Evolutionary conservation across 1,140 invertebrate species (phyloP).

Genomic region (Lepidurus packardi): DNA sequence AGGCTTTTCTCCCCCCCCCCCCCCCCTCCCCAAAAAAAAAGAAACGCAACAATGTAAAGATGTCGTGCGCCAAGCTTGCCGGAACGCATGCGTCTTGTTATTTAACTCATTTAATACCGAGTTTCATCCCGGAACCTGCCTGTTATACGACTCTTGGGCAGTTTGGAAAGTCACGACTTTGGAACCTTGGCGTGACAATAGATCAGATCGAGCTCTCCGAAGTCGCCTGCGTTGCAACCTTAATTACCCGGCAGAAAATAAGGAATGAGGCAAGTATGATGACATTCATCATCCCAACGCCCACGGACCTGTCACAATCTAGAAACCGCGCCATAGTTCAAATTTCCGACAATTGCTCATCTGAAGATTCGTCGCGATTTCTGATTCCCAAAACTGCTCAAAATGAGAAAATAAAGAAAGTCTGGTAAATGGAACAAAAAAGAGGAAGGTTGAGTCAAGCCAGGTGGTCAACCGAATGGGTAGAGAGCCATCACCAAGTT

Average conservation of each 20-base stretch:
- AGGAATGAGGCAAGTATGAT: not conserved
- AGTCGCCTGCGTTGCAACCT: not conserved
- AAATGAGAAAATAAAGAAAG: not conserved
- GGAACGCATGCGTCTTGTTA: not conserved
- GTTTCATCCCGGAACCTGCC: not conserved
- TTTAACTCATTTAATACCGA: slow-evolving; percentile 11
- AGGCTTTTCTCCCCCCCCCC: not conserved
- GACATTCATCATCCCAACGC: slow-evolving; percentile 12
- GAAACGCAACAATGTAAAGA: not conserved
- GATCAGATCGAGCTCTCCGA: not conserved
- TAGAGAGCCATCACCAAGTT: not conserved
- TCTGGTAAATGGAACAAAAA: not conserved
- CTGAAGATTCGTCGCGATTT: not conserved
- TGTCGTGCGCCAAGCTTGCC: not conserved
- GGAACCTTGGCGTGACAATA: not conserved
- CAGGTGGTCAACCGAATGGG: not conserved
- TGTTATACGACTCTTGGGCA: not conserved
- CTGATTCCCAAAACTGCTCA: not conserved
- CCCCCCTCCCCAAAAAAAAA: no score
- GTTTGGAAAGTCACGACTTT: not conserved
- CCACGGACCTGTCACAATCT: slow-evolving; percentile 16
- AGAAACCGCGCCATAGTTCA: not conserved
- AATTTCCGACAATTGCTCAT: no score
- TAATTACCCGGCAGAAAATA: slow-evolving; percentile 1
- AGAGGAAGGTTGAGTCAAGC: not conserved